These are phyloP conservation scores for Petromus typicus DNA, from an alignment of 2,113 vertebrate genomes.

Conservation along the genomic window DNA sequence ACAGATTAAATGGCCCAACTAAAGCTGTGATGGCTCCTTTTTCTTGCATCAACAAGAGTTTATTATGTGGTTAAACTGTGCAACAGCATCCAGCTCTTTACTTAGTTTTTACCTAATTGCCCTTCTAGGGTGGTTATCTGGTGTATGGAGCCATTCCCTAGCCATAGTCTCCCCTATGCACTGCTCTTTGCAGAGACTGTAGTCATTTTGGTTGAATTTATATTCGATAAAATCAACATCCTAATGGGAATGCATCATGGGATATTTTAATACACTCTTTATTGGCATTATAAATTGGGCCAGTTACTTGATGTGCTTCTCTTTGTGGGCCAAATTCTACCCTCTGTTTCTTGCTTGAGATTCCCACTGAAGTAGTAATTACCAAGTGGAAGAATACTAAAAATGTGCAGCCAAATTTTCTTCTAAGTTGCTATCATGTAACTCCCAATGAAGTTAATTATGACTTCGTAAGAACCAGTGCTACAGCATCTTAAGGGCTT, in stretches of 20 bases:
- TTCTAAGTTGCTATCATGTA: constrained; percentile 78
- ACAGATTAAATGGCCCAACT: constrained; percentile 44
- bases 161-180: neutral
- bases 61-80: constrained; percentile 48
- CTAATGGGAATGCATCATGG: constrained; percentile 41
- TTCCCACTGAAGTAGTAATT: constrained; percentile 75
- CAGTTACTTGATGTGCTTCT: constrained; percentile 61
- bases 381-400: constrained; percentile 74
- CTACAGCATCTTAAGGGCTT: constrained; percentile 66
- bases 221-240: constrained; percentile 46
- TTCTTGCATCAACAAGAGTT: constrained; percentile 49
- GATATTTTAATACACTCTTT: constrained; percentile 65
- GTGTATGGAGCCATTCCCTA: neutral
- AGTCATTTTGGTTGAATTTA: constrained; percentile 64
- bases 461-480: constrained; percentile 68
- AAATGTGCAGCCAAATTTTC: constrained; percentile 73
- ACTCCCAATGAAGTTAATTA: constrained; percentile 83
- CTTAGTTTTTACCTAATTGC: constrained; percentile 29
- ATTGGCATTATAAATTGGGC: constrained; percentile 62
- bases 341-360: constrained; percentile 75
- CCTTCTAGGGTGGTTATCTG: neutral
- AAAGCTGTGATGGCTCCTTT: constrained; percentile 40
- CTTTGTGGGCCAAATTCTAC: constrained; percentile 61
- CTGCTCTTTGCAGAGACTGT: constrained; percentile 1
- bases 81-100: constrained; percentile 10